phyloP scores from a whole-genome alignment of 2,797 vertebrate genomes.

The Zenarchopterus dispar region DNA sequence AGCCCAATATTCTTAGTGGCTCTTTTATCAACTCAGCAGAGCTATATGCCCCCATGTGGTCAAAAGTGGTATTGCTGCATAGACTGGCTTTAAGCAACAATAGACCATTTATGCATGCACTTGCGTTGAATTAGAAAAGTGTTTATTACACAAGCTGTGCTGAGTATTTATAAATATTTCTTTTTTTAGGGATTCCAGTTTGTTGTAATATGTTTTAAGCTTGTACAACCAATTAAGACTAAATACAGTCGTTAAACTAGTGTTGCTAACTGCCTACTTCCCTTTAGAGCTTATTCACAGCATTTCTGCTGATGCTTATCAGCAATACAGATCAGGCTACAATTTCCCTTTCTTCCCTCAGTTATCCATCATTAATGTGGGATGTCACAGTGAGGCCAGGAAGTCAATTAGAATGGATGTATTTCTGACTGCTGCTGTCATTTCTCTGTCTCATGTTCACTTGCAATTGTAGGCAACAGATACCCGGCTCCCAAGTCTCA shows the following conservation, averaged over 20 bases:
- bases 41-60: too few species aligned
- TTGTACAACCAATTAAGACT: too few species aligned
- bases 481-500: slow-evolving; percentile 44
- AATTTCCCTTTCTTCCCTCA: slow-evolving; percentile 59
- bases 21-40: too few species aligned
- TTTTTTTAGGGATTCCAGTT: too few species aligned
- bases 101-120: too few species aligned
- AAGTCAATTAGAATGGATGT: slow-evolving; percentile 83
- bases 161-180: not conserved
- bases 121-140: too few species aligned
- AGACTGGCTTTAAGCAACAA: too few species aligned
- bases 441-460: slow-evolving; percentile 74
- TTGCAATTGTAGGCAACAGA: slow-evolving; percentile 46
- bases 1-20: too few species aligned
- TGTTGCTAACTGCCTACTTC: slow-evolving; percentile 1
- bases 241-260: not conserved
- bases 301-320: slow-evolving; percentile 24
- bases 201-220: not conserved
- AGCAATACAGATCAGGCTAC: slow-evolving; percentile 20
- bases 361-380: slow-evolving; percentile 73
- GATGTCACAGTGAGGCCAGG: slow-evolving; percentile 71
- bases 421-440: slow-evolving; percentile 68
- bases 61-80: too few species aligned
- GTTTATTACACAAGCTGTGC: too few species aligned
- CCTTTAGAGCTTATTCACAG: too few species aligned